Evolutionary conservation across 1,140 invertebrate species (phyloP).

Genomic region (Hirudo medicinalis): DNA sequence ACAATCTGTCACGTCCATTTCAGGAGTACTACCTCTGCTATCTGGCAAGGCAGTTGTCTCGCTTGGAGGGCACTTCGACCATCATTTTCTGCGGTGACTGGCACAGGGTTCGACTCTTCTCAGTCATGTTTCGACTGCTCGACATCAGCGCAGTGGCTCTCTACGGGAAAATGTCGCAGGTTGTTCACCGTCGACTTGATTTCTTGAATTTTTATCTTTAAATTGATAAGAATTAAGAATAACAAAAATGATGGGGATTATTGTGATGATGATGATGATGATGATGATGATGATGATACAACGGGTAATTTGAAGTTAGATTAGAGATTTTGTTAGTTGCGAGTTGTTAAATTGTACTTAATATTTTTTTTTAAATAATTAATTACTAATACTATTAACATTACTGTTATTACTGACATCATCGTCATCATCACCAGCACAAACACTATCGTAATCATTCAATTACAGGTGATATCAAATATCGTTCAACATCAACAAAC

Average conservation of each 20-base stretch:
- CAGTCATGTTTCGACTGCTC: slow-evolving; percentile 74
- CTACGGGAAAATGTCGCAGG: slow-evolving; percentile 84
- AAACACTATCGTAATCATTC: no score
- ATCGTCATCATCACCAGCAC: no score
- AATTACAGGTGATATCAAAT: no score
- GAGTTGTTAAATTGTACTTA: no score
- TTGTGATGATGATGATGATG: background rate
- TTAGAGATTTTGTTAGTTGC: no score
- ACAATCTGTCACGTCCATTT: background rate
- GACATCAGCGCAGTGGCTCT: slow-evolving; percentile 79
- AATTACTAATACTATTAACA: no score
- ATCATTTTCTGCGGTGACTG: slow-evolving; percentile 96
- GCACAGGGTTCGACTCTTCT: slow-evolving; percentile 72
- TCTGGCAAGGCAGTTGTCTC: slow-evolving; percentile 86
- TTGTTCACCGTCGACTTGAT: slow-evolving; percentile 21
- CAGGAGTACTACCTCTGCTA: slow-evolving; percentile 51
- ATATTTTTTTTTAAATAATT: no score
- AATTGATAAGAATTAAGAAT: background rate
- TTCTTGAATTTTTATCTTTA: background rate
- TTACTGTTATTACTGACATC: no score
- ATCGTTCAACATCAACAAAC: no score
- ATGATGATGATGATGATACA: no score
- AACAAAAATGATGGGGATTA: background rate
- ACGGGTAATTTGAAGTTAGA: no score
- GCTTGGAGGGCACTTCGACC: slow-evolving; percentile 88